Evolutionary conservation across 2,888 invertebrate species (phyloP), one percentile per base, ranked within the genome.

Genomic region (Microplitis manilae): DNA sequence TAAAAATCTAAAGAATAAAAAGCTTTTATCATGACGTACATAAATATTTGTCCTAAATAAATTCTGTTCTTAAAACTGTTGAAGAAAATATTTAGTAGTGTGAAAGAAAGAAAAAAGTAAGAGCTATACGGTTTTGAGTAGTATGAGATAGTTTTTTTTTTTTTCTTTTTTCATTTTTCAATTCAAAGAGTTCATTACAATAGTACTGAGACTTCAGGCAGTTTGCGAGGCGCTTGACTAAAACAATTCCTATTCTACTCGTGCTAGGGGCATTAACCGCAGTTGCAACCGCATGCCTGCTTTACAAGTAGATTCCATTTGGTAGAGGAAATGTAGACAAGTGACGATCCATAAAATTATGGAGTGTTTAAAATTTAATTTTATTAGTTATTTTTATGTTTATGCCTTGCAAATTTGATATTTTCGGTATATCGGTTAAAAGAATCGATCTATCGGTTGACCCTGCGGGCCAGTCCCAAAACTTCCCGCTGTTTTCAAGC

Each of bases 251-350:
- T 30, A 13, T 70, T 70, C 60, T 70, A 70, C 70, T 70, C 5
- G 17, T 60, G 60, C 62, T 5, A 62, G 62, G 20, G 20, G 60
- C 20, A 70, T 70, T 70, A 60, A 70, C 70, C 70, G 7, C 70
- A 70, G 59, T 59, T 59, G 59, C 59, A 70, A 70, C 70, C 70
- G 30, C 70, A 70, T 60, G 30, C 15, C 70, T 70, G 59, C 70
- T 6, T 60, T 70, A 70, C 60, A 13, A 30, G 6, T 9, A 13
- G 60, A 39, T n/a, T 70, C 20, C 39, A 39, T 68, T 62, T 20
- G 9, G 62, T 20, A 4, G 0, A 15, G 8, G 62, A 20, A 62
- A 17, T 5, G 9, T 15, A 62, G 20, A 15, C 17, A 8, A 15
- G 20, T 20, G 15, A 62, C 62, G 8, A 62, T 8, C 20, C 8